A percentile compares a stretch with the other conserved stretches of the same genome.
Evolutionary conservation across 1,140 invertebrate species (phyloP).

Genomic region (Zaprionus vittiger): DNA sequence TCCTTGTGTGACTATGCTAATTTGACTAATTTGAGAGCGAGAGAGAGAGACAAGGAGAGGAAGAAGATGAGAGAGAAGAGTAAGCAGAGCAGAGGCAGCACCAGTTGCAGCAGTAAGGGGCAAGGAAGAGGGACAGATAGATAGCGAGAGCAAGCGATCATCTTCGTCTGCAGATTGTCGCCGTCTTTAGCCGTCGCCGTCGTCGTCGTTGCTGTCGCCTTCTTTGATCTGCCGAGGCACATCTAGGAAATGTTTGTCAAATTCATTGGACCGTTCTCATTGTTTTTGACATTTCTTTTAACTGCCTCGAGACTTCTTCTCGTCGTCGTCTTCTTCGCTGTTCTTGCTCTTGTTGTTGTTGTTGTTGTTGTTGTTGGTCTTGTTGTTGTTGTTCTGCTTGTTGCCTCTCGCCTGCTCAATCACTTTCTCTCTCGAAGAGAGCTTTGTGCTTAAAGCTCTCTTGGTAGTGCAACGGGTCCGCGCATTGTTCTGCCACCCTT

Average conservation of each 20-base stretch:
- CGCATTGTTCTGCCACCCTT: conserved; percentile 14
- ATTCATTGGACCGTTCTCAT: conserved; percentile 83
- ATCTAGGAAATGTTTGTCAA: conserved; percentile 84
- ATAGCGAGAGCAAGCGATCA: conserved; percentile 21
- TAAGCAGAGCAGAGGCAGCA: neutral
- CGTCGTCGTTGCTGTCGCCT: conserved; percentile 52
- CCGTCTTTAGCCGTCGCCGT: conserved; percentile 24
- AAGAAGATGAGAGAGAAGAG: conserved; percentile 9
- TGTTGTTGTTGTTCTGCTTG: conserved; percentile 10
- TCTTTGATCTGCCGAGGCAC: conserved; percentile 83
- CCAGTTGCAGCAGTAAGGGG: neutral
- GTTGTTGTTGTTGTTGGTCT: neutral
- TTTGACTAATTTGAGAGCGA: conserved; percentile 69
- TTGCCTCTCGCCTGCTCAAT: conserved; percentile 4
- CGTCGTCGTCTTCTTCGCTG: neutral
- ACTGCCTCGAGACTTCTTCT: conserved; percentile 21
- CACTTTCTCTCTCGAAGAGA: conserved; percentile 33
- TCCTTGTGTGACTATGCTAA: conserved; percentile 57
- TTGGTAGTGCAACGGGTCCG: neutral
- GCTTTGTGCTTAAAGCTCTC: conserved; percentile 7
- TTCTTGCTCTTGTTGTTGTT: neutral
- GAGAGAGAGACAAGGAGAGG: conserved; percentile 3
- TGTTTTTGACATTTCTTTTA: conserved; percentile 83
- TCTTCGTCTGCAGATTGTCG: conserved; percentile 37
- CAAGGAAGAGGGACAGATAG: conserved; percentile 14